Evolutionary conservation across 2,888 invertebrate species (phyloP).

Genomic region (Panopea generosa): DNA sequence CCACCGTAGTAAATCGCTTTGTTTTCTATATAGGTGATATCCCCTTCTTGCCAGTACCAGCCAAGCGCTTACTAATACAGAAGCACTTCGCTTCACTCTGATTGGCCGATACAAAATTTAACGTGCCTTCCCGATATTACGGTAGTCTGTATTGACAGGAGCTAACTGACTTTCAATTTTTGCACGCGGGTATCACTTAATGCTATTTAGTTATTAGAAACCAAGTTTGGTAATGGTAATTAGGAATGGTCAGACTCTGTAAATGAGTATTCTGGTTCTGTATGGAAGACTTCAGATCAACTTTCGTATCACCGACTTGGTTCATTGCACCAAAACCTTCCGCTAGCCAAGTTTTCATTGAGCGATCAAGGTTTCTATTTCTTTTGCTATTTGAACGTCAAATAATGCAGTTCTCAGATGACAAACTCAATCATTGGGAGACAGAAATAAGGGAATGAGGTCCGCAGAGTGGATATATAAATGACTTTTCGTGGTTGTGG

Average conservation of each 20-base stretch:
- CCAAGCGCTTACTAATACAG: constrained; percentile 58
- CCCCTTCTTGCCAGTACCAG: constrained; percentile 44
- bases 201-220: constrained; percentile 45
- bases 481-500: constrained; percentile 15
- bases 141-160: constrained; percentile 15
- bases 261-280: constrained; percentile 32
- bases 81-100: constrained; percentile 33
- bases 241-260: constrained; percentile 42
- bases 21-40: constrained; percentile 52
- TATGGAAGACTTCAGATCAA: constrained; percentile 4
- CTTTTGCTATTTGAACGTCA: constrained; percentile 32
- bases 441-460: constrained; percentile 15
- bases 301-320: constrained; percentile 19
- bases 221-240: constrained; percentile 51
- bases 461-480: constrained; percentile 16
- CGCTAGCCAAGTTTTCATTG: constrained; percentile 29
- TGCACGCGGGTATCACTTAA: constrained; percentile 22
- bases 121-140: constrained; percentile 41
- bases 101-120: constrained; percentile 47
- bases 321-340: constrained; percentile 15
- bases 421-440: constrained; percentile 19
- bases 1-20: constrained; percentile 58
- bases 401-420: constrained; percentile 19
- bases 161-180: constrained; percentile 34
- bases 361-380: constrained; percentile 20